Evolutionary conservation across 2,888 invertebrate genomes (phyloP), one percentile per base, ranked within the genome.

Genomic region (Xylophagus ater): DNA sequence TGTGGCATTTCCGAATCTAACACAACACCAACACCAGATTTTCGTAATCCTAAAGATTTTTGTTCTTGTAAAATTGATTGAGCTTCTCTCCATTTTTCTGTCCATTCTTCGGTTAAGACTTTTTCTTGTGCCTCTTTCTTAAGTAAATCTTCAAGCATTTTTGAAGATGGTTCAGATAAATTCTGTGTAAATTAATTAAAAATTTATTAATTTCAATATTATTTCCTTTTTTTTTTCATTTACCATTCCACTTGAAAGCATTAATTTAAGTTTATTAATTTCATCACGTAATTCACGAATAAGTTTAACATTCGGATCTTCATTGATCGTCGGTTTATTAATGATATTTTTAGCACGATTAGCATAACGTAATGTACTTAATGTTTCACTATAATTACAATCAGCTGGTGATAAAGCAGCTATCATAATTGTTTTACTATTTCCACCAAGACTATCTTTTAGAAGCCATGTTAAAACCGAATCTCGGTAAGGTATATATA

Each of bases 351-450:
- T 88, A 17, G 89, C 89, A 45, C 88, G 70, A 66, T 89, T 87
- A 3, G 89, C 88, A 66, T 89, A 89, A 7, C 87, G 73, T 34
- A 89, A 66, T 1, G 89, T 89, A 38, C 85, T 86, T 21, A 89
- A 63, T 0, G 88, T 88, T 62, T 89, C 89, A 21, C 82, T 81
- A 59, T 87, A 87, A 66, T 89, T 88, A 56, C 82, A 82, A 63
- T 87, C 87, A 5, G 83, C 83, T 0, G 84, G 83, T 0, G 78
- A 79, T 49, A 81, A 72, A 14, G 83, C 84, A 18, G 88, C 88
- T 45, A 89, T 85, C 88, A 89, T 89, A 46, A 88, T 86, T 1
- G 89, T 89, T 62, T 88, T 88, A 9, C 87, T 85, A 65, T 89
- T 89, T 1, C 89, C 88, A 1, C 89, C 89, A 34, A 89, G 68